These are phyloP conservation scores for Hypomesus transpacificus DNA, from an alignment of 2,113 vertebrate genomes.

Conservation along the genomic window DNA sequence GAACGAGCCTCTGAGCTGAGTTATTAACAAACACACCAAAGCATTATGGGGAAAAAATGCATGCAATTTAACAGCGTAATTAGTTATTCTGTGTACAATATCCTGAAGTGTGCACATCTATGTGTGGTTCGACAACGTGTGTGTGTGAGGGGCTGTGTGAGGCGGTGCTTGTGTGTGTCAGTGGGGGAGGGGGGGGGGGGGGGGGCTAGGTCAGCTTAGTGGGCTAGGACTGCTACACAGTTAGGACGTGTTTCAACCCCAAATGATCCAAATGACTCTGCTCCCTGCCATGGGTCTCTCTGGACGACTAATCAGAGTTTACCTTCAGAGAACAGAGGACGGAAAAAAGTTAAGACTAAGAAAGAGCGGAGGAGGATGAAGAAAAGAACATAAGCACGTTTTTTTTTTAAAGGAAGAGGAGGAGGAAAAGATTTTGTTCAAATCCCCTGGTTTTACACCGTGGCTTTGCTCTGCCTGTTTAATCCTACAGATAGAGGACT, in stretches of 20 bases:
- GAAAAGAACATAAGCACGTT: neutral
- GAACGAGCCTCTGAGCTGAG: neutral
- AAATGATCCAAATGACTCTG: neutral
- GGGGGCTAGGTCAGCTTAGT: too few relatives aligned
- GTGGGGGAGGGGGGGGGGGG: too few relatives aligned
- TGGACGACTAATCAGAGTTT: neutral
- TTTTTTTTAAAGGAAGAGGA: neutral
- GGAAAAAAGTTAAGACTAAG: neutral
- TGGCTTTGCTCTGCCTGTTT: slow-evolving; percentile 9
- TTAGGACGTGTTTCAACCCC: too few relatives aligned
- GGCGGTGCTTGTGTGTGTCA: too few relatives aligned
- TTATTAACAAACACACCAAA: neutral
- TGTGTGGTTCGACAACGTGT: neutral
- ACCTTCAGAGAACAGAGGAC: neutral
- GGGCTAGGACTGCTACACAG: too few relatives aligned
- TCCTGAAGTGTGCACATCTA: too few relatives aligned
- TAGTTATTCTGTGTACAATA: too few relatives aligned
- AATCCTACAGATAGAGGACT: slow-evolving; percentile 30
- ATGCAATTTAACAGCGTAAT: neutral
- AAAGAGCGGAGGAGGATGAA: neutral
- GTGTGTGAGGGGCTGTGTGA: neutral
- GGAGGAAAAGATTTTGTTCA: neutral
- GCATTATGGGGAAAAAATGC: too few relatives aligned
- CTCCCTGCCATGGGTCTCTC: neutral
- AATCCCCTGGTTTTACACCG: slow-evolving; percentile 26